Evolutionary conservation across 2,797 vertebrate genomes (phyloP), one percentile per base, ranked within the genome.

Genomic region (Epinephelus awoara): DNA sequence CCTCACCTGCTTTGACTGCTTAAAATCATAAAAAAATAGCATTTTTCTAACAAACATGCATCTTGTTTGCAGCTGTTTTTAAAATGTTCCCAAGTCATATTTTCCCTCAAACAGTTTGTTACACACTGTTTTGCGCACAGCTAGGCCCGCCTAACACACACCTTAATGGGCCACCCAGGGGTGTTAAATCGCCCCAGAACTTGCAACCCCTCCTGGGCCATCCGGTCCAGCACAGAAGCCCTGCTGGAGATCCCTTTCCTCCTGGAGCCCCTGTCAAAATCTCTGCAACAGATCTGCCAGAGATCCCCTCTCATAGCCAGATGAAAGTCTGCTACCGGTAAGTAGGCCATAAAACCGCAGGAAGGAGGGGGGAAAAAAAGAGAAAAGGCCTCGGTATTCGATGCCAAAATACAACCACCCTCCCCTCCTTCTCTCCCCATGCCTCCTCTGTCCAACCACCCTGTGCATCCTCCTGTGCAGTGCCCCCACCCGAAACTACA

Each of bases 331-430:
- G 87, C 72, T 87, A 78, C 80, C 66, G 71, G 89, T 93, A 93
- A 94, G 88, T 92, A 90, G 91, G 87, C 91, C 89, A 91, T 94
- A 91, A 94, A 95, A 93, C 91, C 89, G 75, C 93, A 94, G 92
- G 93, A 91, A 92, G 85, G 84, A 88, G 67, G 80, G 67, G 67
- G 18, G 0, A 6, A 72, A 79, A 83, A 86, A 78, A 73, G 54
- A 51, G 58, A 75, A 88, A 85, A 56, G 73, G 78, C 49, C 68
- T 77, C 47, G 58, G 72, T 74, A 42, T 89, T 84, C 59, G 2
- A 58, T 83, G 82, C 90, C 88, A 93, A 91, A 94, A 89, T n/a
- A 62, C 76, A 84, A 47, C 73, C 82, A 63, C 8, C 74, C 46
- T 76, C 59, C 75, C 66, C 83, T 81, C 76, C 58, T 27, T 57